Conservation (phyloP, 2,888 invertebrate species). For the Epistrophella euchroma region DNA sequence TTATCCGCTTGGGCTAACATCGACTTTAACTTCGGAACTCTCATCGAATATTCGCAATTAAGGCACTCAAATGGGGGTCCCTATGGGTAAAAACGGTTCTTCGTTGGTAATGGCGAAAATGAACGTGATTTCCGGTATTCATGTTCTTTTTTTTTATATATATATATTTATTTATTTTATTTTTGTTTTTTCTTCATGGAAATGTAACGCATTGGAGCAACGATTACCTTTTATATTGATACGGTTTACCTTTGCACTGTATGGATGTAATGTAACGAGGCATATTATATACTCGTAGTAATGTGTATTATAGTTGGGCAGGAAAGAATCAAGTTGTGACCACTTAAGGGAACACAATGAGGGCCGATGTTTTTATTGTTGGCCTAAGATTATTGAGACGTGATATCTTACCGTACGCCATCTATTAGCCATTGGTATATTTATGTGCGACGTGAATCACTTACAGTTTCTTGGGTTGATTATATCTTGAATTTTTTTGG, state of each 20-base stretch:
- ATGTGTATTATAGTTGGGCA: conserved; percentile 9
- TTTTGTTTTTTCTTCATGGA: conserved; percentile 27
- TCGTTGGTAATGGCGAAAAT: conserved; percentile 63
- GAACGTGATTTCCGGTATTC: conserved; percentile 72
- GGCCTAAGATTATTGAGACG: conserved; percentile 36
- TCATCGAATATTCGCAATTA: conserved; percentile 73
- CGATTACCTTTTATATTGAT: conserved; percentile 71
- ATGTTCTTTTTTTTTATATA: conserved; percentile 27
- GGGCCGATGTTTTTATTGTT: conserved; percentile 37
- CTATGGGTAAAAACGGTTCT: conserved; percentile 56
- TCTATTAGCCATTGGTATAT: conserved; percentile 13
- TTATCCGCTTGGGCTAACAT: conserved; percentile 69
- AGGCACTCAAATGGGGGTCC: conserved; percentile 50
- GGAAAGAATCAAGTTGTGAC: conserved; percentile 44
- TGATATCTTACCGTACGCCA: conserved; percentile 10
- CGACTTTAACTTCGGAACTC: conserved; percentile 46
- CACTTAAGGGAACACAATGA: conserved; percentile 46
- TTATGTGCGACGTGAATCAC: conserved; percentile 38
- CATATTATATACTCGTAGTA: conserved; percentile 13
- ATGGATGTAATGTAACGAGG: conserved; percentile 17
- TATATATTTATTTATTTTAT: conserved; percentile 23
- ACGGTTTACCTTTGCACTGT: conserved; percentile 54
- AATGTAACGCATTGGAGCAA: conserved; percentile 56
- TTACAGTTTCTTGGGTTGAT: conserved; percentile 27
- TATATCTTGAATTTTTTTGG: not conserved